Evolutionary conservation across 64 coral and sea anemone genomes (phyloP).

Genomic region (Exaiptasia diaphana): DNA sequence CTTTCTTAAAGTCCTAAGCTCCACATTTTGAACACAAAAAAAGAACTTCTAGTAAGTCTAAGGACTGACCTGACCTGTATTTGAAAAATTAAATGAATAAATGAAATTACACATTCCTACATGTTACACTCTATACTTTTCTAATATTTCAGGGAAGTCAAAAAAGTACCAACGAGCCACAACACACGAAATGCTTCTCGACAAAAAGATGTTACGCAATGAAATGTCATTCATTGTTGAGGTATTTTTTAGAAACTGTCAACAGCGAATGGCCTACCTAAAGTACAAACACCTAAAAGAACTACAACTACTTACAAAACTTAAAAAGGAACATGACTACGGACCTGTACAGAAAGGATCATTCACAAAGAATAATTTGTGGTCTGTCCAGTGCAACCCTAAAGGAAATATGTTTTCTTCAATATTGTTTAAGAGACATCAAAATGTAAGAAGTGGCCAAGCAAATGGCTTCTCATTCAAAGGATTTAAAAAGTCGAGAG

Average conservation of each 20-base stretch:
- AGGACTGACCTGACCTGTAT: no score
- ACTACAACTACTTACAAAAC: slow-evolving; percentile 23
- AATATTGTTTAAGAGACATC: background rate
- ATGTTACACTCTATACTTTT: no score
- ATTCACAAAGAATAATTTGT: slow-evolving; percentile 16
- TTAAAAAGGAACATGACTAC: slow-evolving; percentile 5
- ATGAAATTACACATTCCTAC: no score
- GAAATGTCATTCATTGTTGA: slow-evolving; percentile 46
- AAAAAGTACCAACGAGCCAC: slow-evolving; percentile 23
- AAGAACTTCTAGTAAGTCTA: no score
- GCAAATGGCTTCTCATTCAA: slow-evolving; percentile 2
- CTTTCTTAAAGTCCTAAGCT: no score
- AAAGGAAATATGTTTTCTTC: background rate
- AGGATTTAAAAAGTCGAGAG: background rate
- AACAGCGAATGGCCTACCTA: background rate
- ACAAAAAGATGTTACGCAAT: background rate
- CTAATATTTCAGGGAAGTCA: background rate
- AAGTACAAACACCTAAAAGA: slow-evolving; percentile 36
- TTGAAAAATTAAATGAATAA: no score
- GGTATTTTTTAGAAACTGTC: slow-evolving; percentile 32
- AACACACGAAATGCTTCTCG: background rate
- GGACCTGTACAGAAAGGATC: slow-evolving; percentile 12
- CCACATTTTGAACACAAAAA: no score
- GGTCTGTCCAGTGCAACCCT: background rate
- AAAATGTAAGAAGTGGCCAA: slow-evolving; percentile 13